A percentile compares a stretch with the other conserved stretches of the same genome.
Evolutionary conservation across 2,113 vertebrate genomes (phyloP).

Genomic region (Callospermophilus lateralis): DNA sequence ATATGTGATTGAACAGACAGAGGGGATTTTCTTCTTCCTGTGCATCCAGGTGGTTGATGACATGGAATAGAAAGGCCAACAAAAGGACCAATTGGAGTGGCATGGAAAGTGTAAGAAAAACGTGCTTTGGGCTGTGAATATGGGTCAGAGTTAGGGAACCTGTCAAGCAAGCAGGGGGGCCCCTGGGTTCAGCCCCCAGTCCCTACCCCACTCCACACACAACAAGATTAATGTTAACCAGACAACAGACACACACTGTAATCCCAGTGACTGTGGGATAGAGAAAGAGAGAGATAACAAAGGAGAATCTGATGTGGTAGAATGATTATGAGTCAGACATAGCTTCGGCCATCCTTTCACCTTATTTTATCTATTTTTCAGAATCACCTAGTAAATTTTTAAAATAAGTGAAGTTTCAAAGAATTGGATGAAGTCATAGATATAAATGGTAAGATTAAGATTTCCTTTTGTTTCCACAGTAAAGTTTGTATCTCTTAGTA

Average conservation of each 20-base stretch:
- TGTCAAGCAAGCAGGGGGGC: too few relatives aligned
- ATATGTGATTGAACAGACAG: rapidly evolving
- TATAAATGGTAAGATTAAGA: not conserved
- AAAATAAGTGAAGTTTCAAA: not conserved
- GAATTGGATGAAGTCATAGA: not conserved
- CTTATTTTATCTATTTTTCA: not conserved
- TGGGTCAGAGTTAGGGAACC: too few relatives aligned
- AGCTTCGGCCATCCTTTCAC: not conserved
- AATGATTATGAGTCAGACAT: not conserved
- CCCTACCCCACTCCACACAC: too few relatives aligned
- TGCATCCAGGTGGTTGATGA: not conserved
- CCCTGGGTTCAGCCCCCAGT: not conserved
- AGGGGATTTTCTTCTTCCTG: not conserved
- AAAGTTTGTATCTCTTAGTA: not conserved
- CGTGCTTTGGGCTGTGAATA: too few relatives aligned
- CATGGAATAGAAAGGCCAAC: not conserved
- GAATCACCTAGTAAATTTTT: not conserved
- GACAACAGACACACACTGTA: too few relatives aligned
- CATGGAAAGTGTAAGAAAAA: not conserved
- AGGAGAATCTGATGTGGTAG: too few relatives aligned
- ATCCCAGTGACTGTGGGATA: not conserved
- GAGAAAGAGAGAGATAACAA: not conserved
- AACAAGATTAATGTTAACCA: too few relatives aligned
- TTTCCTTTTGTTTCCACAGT: not conserved
- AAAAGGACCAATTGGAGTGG: not conserved